A percentile compares a stretch with the other conserved stretches of the same genome.
Evolutionary conservation across 2,113 vertebrate genomes (phyloP).

Genomic region (Cephalophus harveyi): DNA sequence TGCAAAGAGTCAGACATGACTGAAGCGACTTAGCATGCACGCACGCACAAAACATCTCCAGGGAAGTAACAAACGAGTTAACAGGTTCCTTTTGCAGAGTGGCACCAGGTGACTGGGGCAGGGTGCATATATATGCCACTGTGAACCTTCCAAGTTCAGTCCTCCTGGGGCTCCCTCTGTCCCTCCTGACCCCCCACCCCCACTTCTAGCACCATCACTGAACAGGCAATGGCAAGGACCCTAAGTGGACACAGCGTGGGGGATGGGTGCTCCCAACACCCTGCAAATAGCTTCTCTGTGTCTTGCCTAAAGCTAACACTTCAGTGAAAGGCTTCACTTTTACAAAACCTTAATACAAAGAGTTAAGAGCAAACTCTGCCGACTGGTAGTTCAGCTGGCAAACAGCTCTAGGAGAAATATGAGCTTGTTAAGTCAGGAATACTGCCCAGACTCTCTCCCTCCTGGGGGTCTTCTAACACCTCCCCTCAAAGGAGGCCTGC

Average conservation of each 20-base stretch:
- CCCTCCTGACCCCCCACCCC: neutral
- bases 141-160: neutral
- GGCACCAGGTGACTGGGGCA: too few relatives aligned
- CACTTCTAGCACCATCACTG: neutral
- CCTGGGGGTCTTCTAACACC: neutral
- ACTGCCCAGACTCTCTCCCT: neutral
- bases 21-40: neutral
- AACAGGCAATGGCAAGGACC: neutral
- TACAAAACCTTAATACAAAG: neutral
- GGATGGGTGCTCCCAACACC: neutral
- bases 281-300: neutral
- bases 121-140: neutral
- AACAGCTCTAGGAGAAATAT: neutral
- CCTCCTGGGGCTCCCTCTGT: neutral
- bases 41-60: neutral
- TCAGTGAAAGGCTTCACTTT: neutral
- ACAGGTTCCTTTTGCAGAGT: neutral
- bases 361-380: neutral
- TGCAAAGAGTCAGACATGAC: neutral
- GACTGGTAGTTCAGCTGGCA: neutral
- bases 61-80: too few relatives aligned
- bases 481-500: neutral
- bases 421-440: neutral
- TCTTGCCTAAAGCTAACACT: neutral
- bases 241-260: rapidly evolving